phyloP scores from a whole-genome alignment of 2,888 invertebrate species.

The Zhuqinia jingwanae region DNA sequence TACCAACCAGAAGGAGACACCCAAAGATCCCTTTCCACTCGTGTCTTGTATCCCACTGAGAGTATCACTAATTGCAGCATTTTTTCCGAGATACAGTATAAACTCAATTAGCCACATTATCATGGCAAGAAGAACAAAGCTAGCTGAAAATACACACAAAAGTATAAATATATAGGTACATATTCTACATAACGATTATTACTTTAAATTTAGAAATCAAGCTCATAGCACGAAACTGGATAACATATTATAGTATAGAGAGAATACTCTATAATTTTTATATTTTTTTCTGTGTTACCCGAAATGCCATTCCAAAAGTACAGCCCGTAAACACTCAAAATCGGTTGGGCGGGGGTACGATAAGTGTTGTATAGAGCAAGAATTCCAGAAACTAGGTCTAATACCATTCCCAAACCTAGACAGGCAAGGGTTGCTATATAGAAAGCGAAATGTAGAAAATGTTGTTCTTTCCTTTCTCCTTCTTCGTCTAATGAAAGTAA shows the following conservation, averaged over 20 bases:
- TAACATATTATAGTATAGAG: neutral
- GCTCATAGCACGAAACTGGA: neutral
- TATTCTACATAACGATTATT: neutral
- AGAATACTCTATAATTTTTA: neutral
- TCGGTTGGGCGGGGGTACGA: slow-evolving; percentile 74
- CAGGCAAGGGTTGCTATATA: slow-evolving; percentile 71
- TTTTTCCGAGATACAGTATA: slow-evolving; percentile 63
- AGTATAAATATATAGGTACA: neutral
- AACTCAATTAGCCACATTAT: slow-evolving; percentile 74
- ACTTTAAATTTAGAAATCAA: neutral
- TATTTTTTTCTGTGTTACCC: slow-evolving; percentile 52
- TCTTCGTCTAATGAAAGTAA: slow-evolving; percentile 5
- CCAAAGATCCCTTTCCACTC: slow-evolving; percentile 55
- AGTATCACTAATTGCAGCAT: slow-evolving; percentile 74
- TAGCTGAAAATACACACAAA: slow-evolving; percentile 50
- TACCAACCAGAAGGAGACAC: slow-evolving; percentile 75
- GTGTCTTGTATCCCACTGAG: slow-evolving; percentile 28
- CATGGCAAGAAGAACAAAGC: slow-evolving; percentile 60
- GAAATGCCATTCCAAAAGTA: slow-evolving; percentile 77
- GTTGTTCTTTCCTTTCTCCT: neutral
- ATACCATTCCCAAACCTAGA: slow-evolving; percentile 66
- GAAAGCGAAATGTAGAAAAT: slow-evolving; percentile 74
- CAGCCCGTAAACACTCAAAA: slow-evolving; percentile 75
- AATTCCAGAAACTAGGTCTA: slow-evolving; percentile 61
- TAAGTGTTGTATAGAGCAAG: slow-evolving; percentile 76